Evolutionary conservation across 2,797 vertebrate species (phyloP), one percentile per base, ranked within the genome.

Genomic region (Esox lucius): DNA sequence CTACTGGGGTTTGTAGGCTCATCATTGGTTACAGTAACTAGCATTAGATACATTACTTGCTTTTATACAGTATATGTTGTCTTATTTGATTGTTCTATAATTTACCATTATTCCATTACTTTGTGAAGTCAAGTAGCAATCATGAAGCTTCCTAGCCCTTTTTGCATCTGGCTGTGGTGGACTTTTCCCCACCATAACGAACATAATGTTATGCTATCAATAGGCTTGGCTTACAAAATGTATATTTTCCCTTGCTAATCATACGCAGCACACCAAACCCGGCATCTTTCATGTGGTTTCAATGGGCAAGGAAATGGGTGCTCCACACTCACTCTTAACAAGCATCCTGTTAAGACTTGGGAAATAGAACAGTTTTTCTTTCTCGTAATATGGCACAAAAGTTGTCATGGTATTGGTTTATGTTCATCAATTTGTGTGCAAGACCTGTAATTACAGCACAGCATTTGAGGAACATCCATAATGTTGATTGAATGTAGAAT

Each of bases 151-250:
- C 24, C 61, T 24, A 31, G 61, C 61, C 15, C 61, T 64, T 64
- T 64, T 56, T 56, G 4, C 51, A 56, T 56, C 16, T 17, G 16
- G 61, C 28, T 16, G 61, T 64, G 26, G 61, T 64, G 28, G 64
- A 66, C 64, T 66, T 66, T 66, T 28, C 15, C 17, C 64, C 64
- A 31, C 15, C 64, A 35, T 17, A 65, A 65, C 24, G 26, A 65
- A 31, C 62, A 65, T 65, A 65, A 61, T 61, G 62, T 8, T 65
- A 33, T 17, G 62, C 13, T 65, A 31, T 65, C 62, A 65, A 66
- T 28, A 35, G 31, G 26, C 28, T 19, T 66, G 64, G 31, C 26
- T 31, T 33, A 15, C 62, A 65, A 31, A 7, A 65, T 33, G 1
- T 65, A 31, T 26, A 7, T 33, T 28, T 66, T 17, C 17, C 64